A percentile compares a stretch with the other conserved stretches of the same genome.
Evolutionary conservation across 1,140 invertebrate genomes (phyloP).

Genomic region (Drosophila burlai): DNA sequence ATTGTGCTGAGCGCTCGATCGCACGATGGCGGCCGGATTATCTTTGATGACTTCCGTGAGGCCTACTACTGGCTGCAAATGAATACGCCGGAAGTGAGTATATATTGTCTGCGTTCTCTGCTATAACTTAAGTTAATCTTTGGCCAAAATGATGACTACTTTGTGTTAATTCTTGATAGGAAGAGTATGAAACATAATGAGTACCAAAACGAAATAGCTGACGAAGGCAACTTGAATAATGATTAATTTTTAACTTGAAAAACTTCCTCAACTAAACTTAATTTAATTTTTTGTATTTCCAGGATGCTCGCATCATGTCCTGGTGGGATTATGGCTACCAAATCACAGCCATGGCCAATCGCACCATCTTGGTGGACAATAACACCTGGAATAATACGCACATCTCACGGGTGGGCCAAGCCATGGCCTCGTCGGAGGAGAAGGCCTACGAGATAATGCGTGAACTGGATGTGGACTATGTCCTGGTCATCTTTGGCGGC

Average conservation of each 20-base stretch:
- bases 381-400: slow-evolving; percentile 99
- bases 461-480: slow-evolving; percentile 98
- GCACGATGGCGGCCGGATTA: slow-evolving; percentile 97
- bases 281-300: neutral
- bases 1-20: slow-evolving; percentile 98
- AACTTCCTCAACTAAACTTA: neutral
- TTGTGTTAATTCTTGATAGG: slow-evolving; percentile 74
- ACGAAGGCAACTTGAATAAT: neutral
- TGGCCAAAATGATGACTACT: slow-evolving; percentile 63
- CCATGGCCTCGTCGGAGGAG: slow-evolving; percentile 98
- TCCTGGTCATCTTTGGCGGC: slow-evolving; percentile 99
- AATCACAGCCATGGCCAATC: slow-evolving; percentile 99
- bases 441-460: slow-evolving; percentile 99
- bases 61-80: slow-evolving; percentile 99
- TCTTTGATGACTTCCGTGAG: slow-evolving; percentile 98
- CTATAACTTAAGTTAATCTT: neutral
- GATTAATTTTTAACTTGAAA: too few relatives aligned
- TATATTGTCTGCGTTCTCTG: neutral
- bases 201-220: slow-evolving; percentile 69
- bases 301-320: slow-evolving; percentile 98
- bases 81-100: slow-evolving; percentile 94
- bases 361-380: slow-evolving; percentile 99
- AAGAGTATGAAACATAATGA: slow-evolving; percentile 84
- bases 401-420: slow-evolving; percentile 98
- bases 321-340: slow-evolving; percentile 99